phyloP scores from a whole-genome alignment of 2,797 vertebrate species.

The Calcarius lapponicus region DNA sequence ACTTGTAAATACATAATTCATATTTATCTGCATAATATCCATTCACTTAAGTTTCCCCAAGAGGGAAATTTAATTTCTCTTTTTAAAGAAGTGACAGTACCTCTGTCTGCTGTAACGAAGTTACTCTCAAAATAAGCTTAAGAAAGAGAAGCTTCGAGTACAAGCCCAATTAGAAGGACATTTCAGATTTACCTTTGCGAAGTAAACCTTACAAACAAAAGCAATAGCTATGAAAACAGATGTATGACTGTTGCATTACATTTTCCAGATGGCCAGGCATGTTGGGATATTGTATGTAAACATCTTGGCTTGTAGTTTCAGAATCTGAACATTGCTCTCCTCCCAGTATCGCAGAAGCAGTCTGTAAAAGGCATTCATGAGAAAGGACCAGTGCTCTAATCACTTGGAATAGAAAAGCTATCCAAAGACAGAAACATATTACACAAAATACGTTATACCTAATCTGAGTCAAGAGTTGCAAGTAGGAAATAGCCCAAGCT shows the following conservation, averaged over 20 bases:
- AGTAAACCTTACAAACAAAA: conserved; percentile 80
- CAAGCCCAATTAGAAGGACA: conserved; percentile 42
- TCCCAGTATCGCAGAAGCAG: conserved; percentile 89
- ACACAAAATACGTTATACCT: neutral
- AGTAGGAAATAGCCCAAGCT: neutral
- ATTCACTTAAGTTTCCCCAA: conserved; percentile 32
- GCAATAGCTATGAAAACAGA: conserved; percentile 80
- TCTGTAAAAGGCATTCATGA: conserved; percentile 80
- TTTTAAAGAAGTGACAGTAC: conserved; percentile 33
- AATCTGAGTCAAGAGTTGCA: neutral
- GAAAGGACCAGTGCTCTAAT: conserved; percentile 72
- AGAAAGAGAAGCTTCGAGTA: conserved; percentile 40
- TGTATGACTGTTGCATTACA: conserved; percentile 89
- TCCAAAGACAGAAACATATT: neutral
- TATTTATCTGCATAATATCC: conserved; percentile 40
- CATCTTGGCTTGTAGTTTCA: conserved; percentile 93
- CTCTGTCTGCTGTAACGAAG: conserved; percentile 12
- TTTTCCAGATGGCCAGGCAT: conserved; percentile 94
- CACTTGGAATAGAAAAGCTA: conserved; percentile 12
- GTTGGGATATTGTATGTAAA: conserved; percentile 87
- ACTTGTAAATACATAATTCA: conserved; percentile 46
- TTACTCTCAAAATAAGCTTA: conserved; percentile 42
- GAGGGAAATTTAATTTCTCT: conserved; percentile 25
- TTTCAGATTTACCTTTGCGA: conserved; percentile 80
- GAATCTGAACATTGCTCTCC: conserved; percentile 89